Evolutionary conservation across 2,797 vertebrate species (phyloP).

Genomic region (Gephyroberyx darwinii): DNA sequence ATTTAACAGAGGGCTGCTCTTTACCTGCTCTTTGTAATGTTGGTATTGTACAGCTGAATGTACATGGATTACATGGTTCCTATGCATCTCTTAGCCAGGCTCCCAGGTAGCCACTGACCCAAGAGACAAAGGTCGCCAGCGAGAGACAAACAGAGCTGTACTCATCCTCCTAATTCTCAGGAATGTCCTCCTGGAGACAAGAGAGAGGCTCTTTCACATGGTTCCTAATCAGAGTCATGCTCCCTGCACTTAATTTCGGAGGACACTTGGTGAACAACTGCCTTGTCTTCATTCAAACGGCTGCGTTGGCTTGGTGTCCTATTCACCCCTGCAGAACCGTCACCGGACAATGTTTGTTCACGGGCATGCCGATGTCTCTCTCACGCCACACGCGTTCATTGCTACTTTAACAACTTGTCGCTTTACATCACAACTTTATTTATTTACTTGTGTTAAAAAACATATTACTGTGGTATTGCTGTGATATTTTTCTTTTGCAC

Average conservation of each 20-base stretch:
- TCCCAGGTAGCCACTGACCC: constrained; percentile 75
- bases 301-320: constrained; percentile 53
- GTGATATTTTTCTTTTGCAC: no score
- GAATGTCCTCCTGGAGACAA: constrained; percentile 82
- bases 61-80: constrained; percentile 52
- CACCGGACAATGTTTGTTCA: constrained; percentile 61
- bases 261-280: constrained; percentile 79
- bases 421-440: background rate
- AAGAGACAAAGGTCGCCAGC: constrained; percentile 64
- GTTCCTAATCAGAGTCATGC: constrained; percentile 83
- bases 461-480: background rate
- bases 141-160: constrained; percentile 76
- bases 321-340: constrained; percentile 40
- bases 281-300: constrained; percentile 75
- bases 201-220: constrained; percentile 82
- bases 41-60: constrained; percentile 21
- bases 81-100: constrained; percentile 35
- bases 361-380: constrained; percentile 35
- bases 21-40: constrained; percentile 45
- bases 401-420: constrained; percentile 38
- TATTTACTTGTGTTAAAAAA: background rate
- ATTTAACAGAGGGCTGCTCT: constrained; percentile 13
- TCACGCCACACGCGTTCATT: constrained; percentile 33
- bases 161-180: constrained; percentile 78
- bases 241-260: constrained; percentile 69